Evolutionary conservation across 2,888 invertebrate species (phyloP).

Genomic region (Tachina lurida): DNA sequence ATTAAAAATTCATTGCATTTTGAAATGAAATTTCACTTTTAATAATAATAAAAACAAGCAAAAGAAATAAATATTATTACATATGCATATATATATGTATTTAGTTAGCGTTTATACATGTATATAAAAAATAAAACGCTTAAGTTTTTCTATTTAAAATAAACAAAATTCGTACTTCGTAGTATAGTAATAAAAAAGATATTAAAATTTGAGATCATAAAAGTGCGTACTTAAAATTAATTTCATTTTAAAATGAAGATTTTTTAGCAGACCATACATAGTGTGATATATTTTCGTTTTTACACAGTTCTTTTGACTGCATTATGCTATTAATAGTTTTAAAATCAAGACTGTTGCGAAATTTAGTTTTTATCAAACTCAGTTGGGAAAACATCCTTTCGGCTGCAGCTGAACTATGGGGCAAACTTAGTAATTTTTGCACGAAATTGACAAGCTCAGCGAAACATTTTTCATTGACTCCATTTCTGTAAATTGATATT

Average conservation of each 20-base stretch:
- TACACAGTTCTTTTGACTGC: neutral
- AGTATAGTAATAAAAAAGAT: neutral
- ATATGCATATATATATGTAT: too few relatives aligned
- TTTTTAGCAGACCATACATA: constrained; percentile 3
- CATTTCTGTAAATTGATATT: neutral
- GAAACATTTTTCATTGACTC: constrained; percentile 11
- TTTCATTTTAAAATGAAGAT: neutral
- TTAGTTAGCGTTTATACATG: too few relatives aligned
- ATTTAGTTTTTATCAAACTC: constrained; percentile 15
- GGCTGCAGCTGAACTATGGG: neutral
- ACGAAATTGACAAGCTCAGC: constrained; percentile 6
- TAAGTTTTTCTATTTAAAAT: neutral
- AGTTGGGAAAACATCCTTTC: constrained; percentile 3
- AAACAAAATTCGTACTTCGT: constrained; percentile 1
- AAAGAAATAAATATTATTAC: too few relatives aligned
- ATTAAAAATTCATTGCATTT: too few relatives aligned
- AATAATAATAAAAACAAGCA: too few relatives aligned
- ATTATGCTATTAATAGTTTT: neutral
- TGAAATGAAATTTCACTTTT: too few relatives aligned
- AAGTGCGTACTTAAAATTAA: neutral
- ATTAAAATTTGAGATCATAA: neutral
- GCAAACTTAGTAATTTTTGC: constrained; percentile 5
- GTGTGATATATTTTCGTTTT: neutral
- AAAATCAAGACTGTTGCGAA: constrained; percentile 1
- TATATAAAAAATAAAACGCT: too few relatives aligned